Evolutionary conservation across 37 sponge, comb jelly and placozoan species (phyloP), one percentile per base, ranked within the genome.

Genomic region (Mnemiopsis leidyi): DNA sequence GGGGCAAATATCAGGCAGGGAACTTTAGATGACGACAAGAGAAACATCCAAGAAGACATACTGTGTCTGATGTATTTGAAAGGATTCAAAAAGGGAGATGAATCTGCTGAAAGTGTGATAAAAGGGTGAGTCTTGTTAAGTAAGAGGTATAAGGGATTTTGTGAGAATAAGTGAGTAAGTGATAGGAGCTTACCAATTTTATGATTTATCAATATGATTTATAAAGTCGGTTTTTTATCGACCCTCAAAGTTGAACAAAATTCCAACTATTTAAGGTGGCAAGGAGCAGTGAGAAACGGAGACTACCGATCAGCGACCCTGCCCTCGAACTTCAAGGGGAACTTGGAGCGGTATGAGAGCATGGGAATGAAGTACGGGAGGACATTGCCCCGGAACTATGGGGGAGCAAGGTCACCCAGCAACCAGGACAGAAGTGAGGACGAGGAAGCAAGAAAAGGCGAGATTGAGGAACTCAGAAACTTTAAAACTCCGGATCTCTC

Each of bases 321-420:
- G n/a, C 75, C 75, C 75, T 29, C 30, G n/a, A 71, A 71, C 25
- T 71, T 71, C 21, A 71, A 71, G 75, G 30, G 21, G 20, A 29
- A n/a, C 7, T 5, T 28, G 3, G 30, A 71, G n/a, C 75, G 20
- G 75, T 28, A 7, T n/a, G 75, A 71, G 25, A 5, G 30, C 21
- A 5, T 71, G n/a, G 30, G n/a, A 13, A 7, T 28, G 30, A n/a
- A 25, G 25, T n/a, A 29, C 30, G 75, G 75, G n/a, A 5, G 5
- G 75, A 71, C 75, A 7, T 25, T 71, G 75, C 75, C 75, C 75
- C 75, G 75, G 75, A 71, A 71, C 75, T 71, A 71, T 25, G 75
- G 75, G 30, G 75, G 75, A 71, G 30, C 75, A 5, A n/a, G n/a
- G 30, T 71, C 75, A 7, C 75, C 75, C 21, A 28, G 25, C 25